Conservation (phyloP, 2,888 invertebrate species). For the Lobophora halterata region DNA sequence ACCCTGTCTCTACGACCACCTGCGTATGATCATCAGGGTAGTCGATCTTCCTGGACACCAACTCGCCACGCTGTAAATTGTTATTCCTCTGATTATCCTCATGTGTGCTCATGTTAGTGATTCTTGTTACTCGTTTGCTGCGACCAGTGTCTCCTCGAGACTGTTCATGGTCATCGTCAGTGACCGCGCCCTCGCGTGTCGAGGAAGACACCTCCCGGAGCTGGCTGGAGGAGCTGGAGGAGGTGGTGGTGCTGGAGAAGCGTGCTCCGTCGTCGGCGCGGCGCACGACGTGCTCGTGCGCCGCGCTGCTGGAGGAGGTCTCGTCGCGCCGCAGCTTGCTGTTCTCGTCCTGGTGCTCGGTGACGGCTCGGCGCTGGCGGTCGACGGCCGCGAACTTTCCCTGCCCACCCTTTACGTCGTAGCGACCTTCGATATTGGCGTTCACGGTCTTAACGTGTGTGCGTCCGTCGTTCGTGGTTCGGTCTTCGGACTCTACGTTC, state of each 20-base stretch:
- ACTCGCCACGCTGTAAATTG: constrained; percentile 57
- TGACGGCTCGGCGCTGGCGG: constrained; percentile 78
- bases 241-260: constrained; percentile 59
- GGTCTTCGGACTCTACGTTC: constrained; percentile 84
- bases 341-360: constrained; percentile 67
- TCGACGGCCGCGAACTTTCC: constrained; percentile 84
- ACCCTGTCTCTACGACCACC: constrained; percentile 84
- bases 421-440: constrained; percentile 84
- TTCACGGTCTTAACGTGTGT: constrained; percentile 80
- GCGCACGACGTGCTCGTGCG: constrained; percentile 63
- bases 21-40: constrained; percentile 84
- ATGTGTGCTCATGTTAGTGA: constrained; percentile 42
- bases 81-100: constrained; percentile 26
- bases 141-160: constrained; percentile 52
- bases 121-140: constrained; percentile 46
- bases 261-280: constrained; percentile 65
- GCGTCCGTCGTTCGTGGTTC: constrained; percentile 83
- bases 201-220: constrained; percentile 59
- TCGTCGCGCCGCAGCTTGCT: constrained; percentile 66
- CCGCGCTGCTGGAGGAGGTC: constrained; percentile 56
- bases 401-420: constrained; percentile 83
- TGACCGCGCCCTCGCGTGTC: constrained; percentile 50
- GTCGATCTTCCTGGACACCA: constrained; percentile 80
- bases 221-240: constrained; percentile 59
- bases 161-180: constrained; percentile 48